Percentiles rank a stretch among this genome's conserved stretches.
phyloP scores from a whole-genome alignment of 1,140 invertebrate species.

The Panulirus ornatus region DNA sequence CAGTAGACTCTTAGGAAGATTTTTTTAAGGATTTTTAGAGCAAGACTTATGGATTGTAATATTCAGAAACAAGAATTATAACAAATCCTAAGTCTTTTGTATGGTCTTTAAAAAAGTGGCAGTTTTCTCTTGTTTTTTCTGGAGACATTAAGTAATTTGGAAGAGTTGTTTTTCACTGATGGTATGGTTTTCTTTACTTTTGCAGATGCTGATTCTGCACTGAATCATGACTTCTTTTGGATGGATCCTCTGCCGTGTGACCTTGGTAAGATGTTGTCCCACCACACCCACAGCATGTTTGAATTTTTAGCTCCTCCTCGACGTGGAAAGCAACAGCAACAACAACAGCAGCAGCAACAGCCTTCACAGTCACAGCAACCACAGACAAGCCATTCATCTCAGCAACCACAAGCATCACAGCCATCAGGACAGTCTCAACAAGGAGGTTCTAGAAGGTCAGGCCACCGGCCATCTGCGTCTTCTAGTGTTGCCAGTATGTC shows the following conservation, averaged over 20 bases:
- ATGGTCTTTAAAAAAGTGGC: no score
- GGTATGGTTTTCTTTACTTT: neutral
- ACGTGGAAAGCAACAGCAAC: constrained; percentile 65
- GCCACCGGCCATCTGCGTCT: constrained; percentile 59
- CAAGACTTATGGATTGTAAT: no score
- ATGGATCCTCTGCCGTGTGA: constrained; percentile 96
- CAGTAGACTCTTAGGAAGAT: no score
- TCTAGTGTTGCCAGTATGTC: constrained; percentile 75
- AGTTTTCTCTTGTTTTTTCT: no score
- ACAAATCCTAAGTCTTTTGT: no score
- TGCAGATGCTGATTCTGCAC: constrained; percentile 91
- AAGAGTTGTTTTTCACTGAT: no score
- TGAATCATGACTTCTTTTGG: constrained; percentile 99
- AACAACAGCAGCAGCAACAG: constrained; percentile 30
- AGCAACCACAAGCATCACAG: constrained; percentile 34
- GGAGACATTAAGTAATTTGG: no score
- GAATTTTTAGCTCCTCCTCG: constrained; percentile 90
- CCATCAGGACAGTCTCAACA: constrained; percentile 45
- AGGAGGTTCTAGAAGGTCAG: constrained; percentile 50
- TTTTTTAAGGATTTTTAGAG: no score
- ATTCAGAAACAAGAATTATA: no score
- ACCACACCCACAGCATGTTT: constrained; percentile 97
- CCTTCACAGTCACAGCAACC: constrained; percentile 26
- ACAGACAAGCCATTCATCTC: constrained; percentile 50
- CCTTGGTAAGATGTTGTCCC: constrained; percentile 93